Evolutionary conservation across 2,113 vertebrate species (phyloP).

Genomic region (Chaetorhynchus papuensis): DNA sequence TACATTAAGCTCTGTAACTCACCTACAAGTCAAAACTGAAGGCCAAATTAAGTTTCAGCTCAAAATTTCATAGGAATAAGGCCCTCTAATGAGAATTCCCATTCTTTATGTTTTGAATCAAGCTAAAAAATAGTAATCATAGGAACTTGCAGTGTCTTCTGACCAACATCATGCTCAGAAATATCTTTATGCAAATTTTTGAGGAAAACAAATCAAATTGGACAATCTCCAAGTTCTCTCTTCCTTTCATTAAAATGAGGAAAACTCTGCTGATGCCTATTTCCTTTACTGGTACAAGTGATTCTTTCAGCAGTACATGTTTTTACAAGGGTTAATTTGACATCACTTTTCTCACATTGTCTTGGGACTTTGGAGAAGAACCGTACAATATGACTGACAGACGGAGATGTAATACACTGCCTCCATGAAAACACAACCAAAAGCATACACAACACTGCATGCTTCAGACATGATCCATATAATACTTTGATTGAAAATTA

Average conservation of each 20-base stretch:
- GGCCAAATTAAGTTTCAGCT: not conserved
- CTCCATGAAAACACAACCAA: not conserved
- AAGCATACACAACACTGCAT: rapidly evolving
- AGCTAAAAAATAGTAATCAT: not conserved
- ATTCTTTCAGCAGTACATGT: not conserved
- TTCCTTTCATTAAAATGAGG: not conserved
- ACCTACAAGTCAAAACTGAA: not conserved
- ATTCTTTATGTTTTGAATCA: not conserved
- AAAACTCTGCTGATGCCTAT: not conserved
- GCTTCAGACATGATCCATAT: not conserved
- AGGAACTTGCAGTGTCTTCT: not conserved
- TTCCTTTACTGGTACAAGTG: not conserved
- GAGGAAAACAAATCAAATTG: not conserved
- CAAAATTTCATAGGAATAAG: not conserved
- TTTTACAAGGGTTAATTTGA: not conserved
- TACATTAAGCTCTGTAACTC: not conserved
- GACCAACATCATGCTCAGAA: not conserved
- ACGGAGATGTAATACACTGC: not conserved
- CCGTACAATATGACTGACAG: not conserved
- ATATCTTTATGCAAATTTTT: not conserved
- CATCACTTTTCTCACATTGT: not conserved
- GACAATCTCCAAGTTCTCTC: not conserved
- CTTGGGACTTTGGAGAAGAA: not conserved
- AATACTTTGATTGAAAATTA: not conserved
- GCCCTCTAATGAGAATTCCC: not conserved